Evolutionary conservation across 2,797 vertebrate genomes (phyloP).

Genomic region (Leontocebus nigricollis): DNA sequence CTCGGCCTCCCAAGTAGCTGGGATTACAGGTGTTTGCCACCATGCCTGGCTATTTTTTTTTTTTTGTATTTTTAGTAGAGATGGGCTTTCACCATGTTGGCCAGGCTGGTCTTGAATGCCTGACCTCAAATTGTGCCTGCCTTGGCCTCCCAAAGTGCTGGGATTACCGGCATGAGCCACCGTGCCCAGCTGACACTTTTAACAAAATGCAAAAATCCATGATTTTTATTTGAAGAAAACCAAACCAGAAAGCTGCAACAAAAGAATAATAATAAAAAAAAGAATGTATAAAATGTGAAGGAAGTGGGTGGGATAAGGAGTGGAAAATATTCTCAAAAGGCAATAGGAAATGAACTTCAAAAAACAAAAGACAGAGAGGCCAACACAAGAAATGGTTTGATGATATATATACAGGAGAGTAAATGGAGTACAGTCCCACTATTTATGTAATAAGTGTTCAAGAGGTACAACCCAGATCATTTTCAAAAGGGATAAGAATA

Average conservation of each 20-base stretch:
- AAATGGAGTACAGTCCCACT: neutral
- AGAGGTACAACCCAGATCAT: neutral
- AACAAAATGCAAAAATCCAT: neutral
- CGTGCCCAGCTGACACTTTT: rapidly evolving
- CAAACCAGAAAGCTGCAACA: neutral
- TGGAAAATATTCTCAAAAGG: neutral
- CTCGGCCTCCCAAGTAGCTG: neutral
- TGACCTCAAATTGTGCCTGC: neutral
- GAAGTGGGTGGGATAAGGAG: neutral
- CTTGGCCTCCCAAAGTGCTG: neutral
- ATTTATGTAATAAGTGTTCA: neutral
- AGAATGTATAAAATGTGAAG: neutral
- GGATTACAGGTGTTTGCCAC: neutral
- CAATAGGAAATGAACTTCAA: neutral
- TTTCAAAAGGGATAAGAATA: neutral
- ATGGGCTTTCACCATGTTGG: neutral
- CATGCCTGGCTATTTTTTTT: neutral
- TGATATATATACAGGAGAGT: rapidly evolving
- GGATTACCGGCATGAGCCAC: neutral
- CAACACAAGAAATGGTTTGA: neutral
- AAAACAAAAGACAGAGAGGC: neutral
- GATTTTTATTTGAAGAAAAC: neutral
- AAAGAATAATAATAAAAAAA: neutral
- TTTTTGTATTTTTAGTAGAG: neutral
- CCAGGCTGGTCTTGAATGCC: neutral